phyloP scores from a whole-genome alignment of 1,140 invertebrate species.

The Parapsyche elsis region DNA sequence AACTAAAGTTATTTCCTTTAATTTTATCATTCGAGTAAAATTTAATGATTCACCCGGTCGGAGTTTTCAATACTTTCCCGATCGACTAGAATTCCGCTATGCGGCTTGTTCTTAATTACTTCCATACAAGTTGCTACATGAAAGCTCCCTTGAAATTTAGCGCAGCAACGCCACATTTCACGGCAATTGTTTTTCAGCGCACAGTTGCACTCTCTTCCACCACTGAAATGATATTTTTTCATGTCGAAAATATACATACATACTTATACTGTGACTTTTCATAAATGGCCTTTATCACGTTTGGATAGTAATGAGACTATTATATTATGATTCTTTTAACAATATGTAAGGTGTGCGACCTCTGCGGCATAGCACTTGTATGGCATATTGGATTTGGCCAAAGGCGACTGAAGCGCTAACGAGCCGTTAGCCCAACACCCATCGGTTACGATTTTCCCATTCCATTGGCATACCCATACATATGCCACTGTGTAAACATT shows the following conservation, averaged over 20 bases:
- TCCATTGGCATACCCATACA: conserved; percentile 20
- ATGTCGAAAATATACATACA: too few relatives aligned
- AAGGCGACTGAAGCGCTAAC: conserved; percentile 50
- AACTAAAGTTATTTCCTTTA: conserved; percentile 18
- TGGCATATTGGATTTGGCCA: conserved; percentile 48
- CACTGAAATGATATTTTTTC: neutral
- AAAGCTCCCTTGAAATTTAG: neutral
- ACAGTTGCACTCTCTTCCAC: neutral
- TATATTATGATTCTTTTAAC: too few relatives aligned
- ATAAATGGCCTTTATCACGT: too few relatives aligned
- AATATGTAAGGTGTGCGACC: conserved; percentile 35
- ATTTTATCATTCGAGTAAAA: conserved; percentile 16
- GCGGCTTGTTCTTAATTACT: conserved; percentile 9
- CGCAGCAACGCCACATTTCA: neutral
- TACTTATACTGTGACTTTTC: too few relatives aligned
- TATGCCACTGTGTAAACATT: neutral
- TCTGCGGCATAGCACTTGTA: conserved; percentile 9
- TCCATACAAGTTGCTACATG: neutral
- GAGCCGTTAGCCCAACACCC: conserved; percentile 41
- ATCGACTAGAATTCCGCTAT: neutral
- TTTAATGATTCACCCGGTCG: neutral
- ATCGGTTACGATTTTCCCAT: conserved; percentile 14
- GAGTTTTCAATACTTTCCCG: conserved; percentile 30
- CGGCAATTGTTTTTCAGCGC: too few relatives aligned
- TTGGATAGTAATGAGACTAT: too few relatives aligned